Evolutionary conservation across 1,140 invertebrate species (phyloP), one percentile per base, ranked within the genome.

Genomic region (Drosophila leontia): DNA sequence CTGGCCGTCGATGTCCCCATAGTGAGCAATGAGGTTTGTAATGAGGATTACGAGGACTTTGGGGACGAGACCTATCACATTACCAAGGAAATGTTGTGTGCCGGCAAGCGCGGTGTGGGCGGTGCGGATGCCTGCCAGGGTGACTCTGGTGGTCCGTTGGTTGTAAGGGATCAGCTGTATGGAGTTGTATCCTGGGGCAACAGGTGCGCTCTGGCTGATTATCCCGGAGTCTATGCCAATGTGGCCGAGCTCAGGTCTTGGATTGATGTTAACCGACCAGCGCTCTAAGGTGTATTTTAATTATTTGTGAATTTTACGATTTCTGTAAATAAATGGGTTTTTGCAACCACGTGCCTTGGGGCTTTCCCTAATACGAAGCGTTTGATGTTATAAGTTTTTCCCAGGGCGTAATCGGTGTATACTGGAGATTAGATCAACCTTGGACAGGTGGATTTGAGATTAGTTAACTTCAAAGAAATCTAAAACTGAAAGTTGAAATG

Each of bases 121-220:
- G 91, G 91, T 34, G 94, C 94, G 69, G 94, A 95, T 78, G 93
- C 94, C 37, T 94, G 94, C 61, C 94, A 94, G 50, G 91, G 90
- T 13, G 93, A 93, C 67, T 93, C 93, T 1, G 93, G 93, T 35
- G 93, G 93, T 9, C 93, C 93, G 1, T 45, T 94, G 44, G 78
- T 90, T 39, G 70, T 87, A 1, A 42, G 87, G 29, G 83, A 88
- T 41, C 74, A 93, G 55, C 79, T 95, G 5, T 91, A 93, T 12
- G 96, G 96, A 15, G 91, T 96, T 3, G 94, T 95, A 1, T 96
- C 95, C 3, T 96, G 95, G 95, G 96, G 96, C 11, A 94, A 94
- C 34, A 94, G 94, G 0, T 96, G 96, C 74, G 96, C 94, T 3
- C 91, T 93, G 17, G 90, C 93, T 7, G 93, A 93, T 0, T 93